Percentiles rank a stretch among this genome's conserved stretches.
These are phyloP conservation scores for Ceratotherium simum DNA, from an alignment of 2,113 vertebrate species.

Conservation along the genomic window DNA sequence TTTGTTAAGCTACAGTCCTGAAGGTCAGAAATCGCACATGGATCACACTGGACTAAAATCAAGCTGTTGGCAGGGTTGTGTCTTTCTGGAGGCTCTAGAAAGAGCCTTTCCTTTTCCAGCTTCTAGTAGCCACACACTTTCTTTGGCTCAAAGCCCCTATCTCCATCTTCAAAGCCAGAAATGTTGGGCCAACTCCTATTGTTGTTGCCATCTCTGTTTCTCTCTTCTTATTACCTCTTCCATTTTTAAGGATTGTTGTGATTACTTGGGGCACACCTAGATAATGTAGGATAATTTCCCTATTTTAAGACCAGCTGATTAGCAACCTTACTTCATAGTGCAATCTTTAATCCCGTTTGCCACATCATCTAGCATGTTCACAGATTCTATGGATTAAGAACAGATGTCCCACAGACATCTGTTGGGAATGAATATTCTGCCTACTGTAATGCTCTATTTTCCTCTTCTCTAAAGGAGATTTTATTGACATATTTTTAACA, in stretches of 20 bases:
- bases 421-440: not conserved
- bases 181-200: not conserved
- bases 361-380: not conserved
- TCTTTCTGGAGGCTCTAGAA: not conserved
- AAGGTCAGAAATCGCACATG: not conserved
- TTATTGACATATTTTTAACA: not conserved
- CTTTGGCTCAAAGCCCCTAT: not conserved
- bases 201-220: not conserved
- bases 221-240: not conserved
- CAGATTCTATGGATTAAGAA: not conserved
- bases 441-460: not conserved
- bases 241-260: not conserved
- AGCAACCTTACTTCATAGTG: not conserved
- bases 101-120: not conserved
- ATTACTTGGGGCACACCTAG: not conserved
- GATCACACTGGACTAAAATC: not conserved
- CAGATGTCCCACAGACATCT: not conserved
- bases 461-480: not conserved
- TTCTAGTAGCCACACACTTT: not conserved
- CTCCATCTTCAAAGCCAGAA: not conserved
- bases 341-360: not conserved
- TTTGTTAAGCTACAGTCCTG: not conserved
- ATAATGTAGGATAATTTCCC: not conserved
- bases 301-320: not conserved
- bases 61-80: not conserved